A percentile compares a stretch with the other conserved stretches of the same genome.
These are phyloP conservation scores for Heterotilapia buettikoferi DNA, from an alignment of 2,113 vertebrate genomes.

Conservation along the genomic window DNA sequence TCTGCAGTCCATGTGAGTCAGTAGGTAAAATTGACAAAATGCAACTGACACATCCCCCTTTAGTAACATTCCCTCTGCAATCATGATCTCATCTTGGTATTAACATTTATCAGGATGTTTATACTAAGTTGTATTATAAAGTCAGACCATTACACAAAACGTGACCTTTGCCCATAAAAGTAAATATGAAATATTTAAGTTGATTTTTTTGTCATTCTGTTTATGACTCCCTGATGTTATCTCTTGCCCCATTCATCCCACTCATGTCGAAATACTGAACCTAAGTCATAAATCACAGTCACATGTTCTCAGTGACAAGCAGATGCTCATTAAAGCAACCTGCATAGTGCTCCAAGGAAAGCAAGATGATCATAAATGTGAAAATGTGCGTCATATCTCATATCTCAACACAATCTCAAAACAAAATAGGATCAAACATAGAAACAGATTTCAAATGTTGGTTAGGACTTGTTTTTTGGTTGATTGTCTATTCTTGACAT, in stretches of 20 bases:
- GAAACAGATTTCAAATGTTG: neutral
- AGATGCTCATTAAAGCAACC: constrained; percentile 32
- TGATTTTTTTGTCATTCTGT: neutral
- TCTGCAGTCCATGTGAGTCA: constrained; percentile 38
- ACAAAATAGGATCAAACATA: neutral
- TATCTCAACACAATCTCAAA: neutral
- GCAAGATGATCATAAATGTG: constrained; percentile 13
- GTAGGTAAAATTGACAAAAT: constrained; percentile 32
- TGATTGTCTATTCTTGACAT: neutral
- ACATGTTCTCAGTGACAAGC: constrained; percentile 51
- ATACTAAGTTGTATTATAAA: neutral
- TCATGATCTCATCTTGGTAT: neutral
- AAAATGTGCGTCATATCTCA: neutral
- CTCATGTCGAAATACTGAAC: constrained; percentile 8
- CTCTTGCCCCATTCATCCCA: neutral
- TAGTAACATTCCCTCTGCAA: neutral
- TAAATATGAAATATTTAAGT: neutral
- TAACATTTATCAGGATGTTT: neutral
- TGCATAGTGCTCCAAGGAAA: constrained; percentile 4
- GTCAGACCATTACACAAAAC: neutral
- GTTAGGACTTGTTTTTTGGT: neutral
- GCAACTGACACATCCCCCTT: constrained; percentile 19
- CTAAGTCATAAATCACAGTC: constrained; percentile 45
- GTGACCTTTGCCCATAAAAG: neutral
- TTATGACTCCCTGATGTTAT: constrained; percentile 18